These are phyloP conservation scores for Craseonycteris thonglongyai DNA, from an alignment of 2,113 vertebrate species.

Conservation along the genomic window DNA sequence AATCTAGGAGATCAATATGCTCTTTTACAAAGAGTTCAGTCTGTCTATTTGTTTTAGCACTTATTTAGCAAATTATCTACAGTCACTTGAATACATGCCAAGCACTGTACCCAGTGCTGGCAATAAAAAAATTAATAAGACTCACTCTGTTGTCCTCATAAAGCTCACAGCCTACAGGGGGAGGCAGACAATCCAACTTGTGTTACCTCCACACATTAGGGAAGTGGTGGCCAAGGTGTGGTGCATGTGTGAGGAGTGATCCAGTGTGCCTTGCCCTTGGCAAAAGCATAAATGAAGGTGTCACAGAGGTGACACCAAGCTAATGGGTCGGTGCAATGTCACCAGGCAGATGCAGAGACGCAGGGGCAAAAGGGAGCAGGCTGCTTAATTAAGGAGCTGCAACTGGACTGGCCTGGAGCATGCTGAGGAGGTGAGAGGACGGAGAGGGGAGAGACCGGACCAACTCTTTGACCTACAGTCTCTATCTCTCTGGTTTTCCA, in stretches of 20 bases:
- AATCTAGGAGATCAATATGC: constrained; percentile 61
- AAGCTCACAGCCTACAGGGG: background rate
- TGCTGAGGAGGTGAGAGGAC: background rate
- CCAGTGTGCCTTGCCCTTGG: background rate
- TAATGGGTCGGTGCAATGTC: background rate
- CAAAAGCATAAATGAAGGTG: background rate
- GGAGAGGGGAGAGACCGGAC: background rate
- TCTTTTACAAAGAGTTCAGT: constrained; percentile 60
- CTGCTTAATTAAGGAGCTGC: background rate
- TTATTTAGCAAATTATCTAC: constrained; percentile 62
- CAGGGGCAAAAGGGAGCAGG: background rate
- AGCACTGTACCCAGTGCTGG: background rate
- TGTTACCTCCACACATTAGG: background rate
- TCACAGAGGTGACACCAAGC: background rate
- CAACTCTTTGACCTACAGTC: background rate
- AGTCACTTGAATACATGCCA: constrained; percentile 40
- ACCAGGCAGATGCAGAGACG: background rate
- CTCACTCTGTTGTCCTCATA: constrained; percentile 27
- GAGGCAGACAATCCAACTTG: background rate
- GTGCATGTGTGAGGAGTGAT: background rate
- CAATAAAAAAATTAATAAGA: constrained; percentile 53
- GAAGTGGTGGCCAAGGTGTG: background rate
- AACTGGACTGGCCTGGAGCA: background rate
- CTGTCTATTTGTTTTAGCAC: constrained; percentile 43
- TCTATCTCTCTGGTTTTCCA: background rate